A percentile compares a stretch with the other conserved stretches of the same genome.
Conservation (phyloP, 2,888 invertebrate species). For the Ellobium chinense region DNA sequence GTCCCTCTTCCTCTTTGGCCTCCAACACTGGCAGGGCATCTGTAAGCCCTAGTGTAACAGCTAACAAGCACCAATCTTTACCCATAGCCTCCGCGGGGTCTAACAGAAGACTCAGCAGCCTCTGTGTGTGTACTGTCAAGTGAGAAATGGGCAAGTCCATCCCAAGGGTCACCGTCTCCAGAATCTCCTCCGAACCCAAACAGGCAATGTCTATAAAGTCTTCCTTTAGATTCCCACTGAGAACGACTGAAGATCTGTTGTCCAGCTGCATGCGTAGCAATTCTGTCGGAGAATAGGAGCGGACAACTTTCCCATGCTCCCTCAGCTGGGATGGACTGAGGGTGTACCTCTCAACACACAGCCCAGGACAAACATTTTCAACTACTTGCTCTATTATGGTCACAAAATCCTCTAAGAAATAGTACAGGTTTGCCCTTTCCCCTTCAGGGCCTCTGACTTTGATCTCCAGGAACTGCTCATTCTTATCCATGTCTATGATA, state of each 20-base stretch:
- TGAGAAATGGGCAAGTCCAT: conserved; percentile 83
- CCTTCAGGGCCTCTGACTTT: conserved; percentile 84
- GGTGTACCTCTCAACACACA: conserved; percentile 84
- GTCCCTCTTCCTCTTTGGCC: conserved; percentile 66
- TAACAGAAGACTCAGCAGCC: conserved; percentile 79
- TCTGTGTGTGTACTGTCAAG: conserved; percentile 83
- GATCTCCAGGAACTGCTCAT: conserved; percentile 82
- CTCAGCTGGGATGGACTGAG: conserved; percentile 81
- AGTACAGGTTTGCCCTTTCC: conserved; percentile 80
- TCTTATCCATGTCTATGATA: conserved; percentile 83
- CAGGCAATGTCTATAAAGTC: conserved; percentile 82
- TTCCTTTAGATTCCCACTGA: conserved; percentile 80
- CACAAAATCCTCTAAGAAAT: conserved; percentile 85
- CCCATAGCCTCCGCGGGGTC: conserved; percentile 82
- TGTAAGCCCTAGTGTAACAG: conserved; percentile 81
- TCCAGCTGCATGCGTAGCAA: conserved; percentile 79
- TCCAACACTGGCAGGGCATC: conserved; percentile 81
- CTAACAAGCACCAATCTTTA: conserved; percentile 82
- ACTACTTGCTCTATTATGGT: conserved; percentile 84
- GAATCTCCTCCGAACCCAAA: conserved; percentile 82
- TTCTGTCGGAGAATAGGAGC: conserved; percentile 73
- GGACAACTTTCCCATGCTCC: conserved; percentile 63
- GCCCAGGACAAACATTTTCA: conserved; percentile 84
- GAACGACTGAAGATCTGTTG: conserved; percentile 78
- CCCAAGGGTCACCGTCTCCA: conserved; percentile 80